phyloP scores from a whole-genome alignment of 2,113 vertebrate genomes.

The Lethenteron camtschaticum region DNA sequence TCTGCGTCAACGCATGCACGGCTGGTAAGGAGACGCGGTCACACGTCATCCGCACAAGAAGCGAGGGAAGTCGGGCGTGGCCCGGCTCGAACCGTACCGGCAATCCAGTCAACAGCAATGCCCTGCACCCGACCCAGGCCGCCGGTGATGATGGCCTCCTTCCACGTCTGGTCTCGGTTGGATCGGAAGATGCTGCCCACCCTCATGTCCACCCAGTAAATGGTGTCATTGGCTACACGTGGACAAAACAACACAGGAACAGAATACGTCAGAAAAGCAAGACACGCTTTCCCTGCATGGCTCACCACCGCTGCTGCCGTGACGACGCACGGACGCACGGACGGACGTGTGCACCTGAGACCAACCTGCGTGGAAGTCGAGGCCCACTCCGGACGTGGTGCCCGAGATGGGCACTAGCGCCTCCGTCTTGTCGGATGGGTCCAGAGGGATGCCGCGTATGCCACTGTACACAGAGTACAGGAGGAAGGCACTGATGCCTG shows the following conservation, averaged over 20 bases:
- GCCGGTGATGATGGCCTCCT: constrained; percentile 73
- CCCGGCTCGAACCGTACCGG: constrained; percentile 26
- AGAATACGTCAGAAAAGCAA: too few species aligned
- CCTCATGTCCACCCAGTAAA: constrained; percentile 99
- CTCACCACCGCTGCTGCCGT: too few species aligned
- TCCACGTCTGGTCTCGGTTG: constrained; percentile 91
- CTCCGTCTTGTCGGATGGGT: constrained; percentile 68
- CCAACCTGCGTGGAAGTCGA: constrained; percentile 82
- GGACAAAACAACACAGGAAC: too few species aligned
- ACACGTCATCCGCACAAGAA: too few species aligned
- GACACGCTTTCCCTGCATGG: too few species aligned
- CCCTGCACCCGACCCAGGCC: constrained; percentile 87
- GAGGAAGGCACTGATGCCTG: constrained; percentile 78
- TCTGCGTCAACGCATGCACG: too few species aligned
- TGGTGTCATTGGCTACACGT: constrained; percentile 61
- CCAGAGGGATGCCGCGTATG: constrained; percentile 66
- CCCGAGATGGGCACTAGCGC: constrained; percentile 85
- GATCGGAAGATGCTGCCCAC: constrained; percentile 77
- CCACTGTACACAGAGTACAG: constrained; percentile 95
- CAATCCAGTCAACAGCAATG: constrained; percentile 90
- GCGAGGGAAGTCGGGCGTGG: too few species aligned
- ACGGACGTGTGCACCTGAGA: too few species aligned
- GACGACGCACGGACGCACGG: too few species aligned
- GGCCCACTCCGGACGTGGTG: constrained; percentile 74
- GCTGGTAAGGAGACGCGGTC: too few species aligned